Conservation (phyloP, 2,888 invertebrate genomes). For the Epirrhoe tristata region DNA sequence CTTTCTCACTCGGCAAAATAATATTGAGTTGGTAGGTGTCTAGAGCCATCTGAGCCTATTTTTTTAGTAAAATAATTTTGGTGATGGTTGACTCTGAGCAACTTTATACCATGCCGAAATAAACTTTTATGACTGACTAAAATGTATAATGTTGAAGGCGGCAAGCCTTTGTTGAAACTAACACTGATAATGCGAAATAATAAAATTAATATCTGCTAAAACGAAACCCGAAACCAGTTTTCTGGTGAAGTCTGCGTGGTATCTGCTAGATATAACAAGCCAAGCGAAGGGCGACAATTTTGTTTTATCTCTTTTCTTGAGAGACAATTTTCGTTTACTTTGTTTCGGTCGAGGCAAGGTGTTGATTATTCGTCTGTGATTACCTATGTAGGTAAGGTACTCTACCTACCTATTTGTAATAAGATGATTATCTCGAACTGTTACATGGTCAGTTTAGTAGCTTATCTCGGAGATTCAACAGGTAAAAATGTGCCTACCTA, state of each 20-base stretch:
- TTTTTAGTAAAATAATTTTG: no score
- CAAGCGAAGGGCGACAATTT: conserved; percentile 57
- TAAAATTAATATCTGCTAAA: conserved; percentile 12
- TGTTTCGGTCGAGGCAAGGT: background rate
- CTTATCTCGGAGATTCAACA: conserved; percentile 4
- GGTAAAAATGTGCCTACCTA: background rate
- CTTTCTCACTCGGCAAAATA: no score
- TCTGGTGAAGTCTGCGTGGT: conserved; percentile 15
- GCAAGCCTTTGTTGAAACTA: background rate
- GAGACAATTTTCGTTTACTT: conserved; percentile 12
- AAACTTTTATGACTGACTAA: no score
- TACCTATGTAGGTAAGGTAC: background rate
- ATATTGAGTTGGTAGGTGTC: no score
- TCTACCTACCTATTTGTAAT: background rate
- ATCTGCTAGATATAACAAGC: conserved; percentile 33
- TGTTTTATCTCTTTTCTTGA: conserved; percentile 32
- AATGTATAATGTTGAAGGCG: no score
- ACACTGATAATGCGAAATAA: background rate
- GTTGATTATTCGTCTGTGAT: conserved; percentile 2
- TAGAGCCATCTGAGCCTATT: no score
- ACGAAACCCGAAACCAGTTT: conserved; percentile 30
- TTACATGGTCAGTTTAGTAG: conserved; percentile 27
- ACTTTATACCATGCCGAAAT: no score
- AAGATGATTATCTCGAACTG: conserved; percentile 11
- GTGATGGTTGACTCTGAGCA: no score